phyloP scores from a whole-genome alignment of 2,888 invertebrate species.

The Standfussiana lucernea region DNA sequence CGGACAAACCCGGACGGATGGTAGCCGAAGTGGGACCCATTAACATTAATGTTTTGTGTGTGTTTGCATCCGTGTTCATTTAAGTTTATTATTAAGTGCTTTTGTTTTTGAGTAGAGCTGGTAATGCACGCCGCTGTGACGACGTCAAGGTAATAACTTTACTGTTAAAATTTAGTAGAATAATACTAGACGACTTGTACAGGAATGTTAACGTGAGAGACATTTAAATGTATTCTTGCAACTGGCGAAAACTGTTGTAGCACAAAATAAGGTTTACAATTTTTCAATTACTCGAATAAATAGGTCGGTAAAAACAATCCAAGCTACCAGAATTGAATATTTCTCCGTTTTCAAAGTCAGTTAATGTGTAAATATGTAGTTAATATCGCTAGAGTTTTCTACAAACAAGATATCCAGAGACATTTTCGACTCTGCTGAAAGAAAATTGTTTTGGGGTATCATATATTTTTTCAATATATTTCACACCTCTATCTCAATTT shows the following conservation, averaged over 20 bases:
- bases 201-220: not conserved
- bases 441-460: too few species aligned
- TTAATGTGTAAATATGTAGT: not conserved
- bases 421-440: not conserved
- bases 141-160: constrained; percentile 1
- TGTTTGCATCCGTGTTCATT: constrained; percentile 47
- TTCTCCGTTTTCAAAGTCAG: not conserved
- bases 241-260: not conserved
- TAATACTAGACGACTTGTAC: constrained; percentile 4
- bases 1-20: constrained; percentile 5
- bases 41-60: constrained; percentile 57
- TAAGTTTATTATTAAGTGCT: constrained; percentile 37
- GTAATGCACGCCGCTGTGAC: constrained; percentile 4
- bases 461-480: not conserved
- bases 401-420: not conserved
- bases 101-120: constrained; percentile 19
- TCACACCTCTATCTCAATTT: not conserved
- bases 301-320: not conserved
- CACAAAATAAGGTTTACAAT: not conserved
- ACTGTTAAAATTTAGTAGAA: constrained; percentile 28
- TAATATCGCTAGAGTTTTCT: not conserved
- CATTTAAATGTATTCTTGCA: not conserved
- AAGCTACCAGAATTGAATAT: not conserved
- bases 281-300: not conserved
- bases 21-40: constrained; percentile 18